Conservation (phyloP, 35 echinoderm and acorn worm species). For the Diadema setosum region DNA sequence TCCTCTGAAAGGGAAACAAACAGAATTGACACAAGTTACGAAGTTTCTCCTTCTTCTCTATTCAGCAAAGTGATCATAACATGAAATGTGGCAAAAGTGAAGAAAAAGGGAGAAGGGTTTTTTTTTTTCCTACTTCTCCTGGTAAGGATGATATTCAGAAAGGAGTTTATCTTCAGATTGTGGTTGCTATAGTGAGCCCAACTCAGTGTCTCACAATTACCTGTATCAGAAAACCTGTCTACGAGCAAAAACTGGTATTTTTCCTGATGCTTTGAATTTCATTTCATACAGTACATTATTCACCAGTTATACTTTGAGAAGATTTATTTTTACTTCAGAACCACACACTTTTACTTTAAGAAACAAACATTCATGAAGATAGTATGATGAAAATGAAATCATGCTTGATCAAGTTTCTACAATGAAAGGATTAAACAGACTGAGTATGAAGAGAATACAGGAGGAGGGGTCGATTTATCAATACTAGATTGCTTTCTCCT, state of each 20-base stretch:
- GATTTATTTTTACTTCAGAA: too few species aligned
- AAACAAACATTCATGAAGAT: neutral
- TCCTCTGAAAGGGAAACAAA: neutral
- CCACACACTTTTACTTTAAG: too few species aligned
- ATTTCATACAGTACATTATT: too few species aligned
- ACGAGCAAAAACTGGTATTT: too few species aligned
- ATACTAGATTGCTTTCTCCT: neutral
- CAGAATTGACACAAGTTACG: neutral
- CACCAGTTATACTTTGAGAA: too few species aligned
- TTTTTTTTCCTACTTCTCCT: neutral
- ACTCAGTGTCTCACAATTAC: too few species aligned
- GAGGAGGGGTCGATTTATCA: neutral
- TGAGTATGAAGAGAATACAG: neutral
- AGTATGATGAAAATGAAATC: neutral
- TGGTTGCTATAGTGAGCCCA: neutral
- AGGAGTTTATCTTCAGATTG: neutral
- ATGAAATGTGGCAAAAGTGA: neutral
- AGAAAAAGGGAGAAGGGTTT: neutral
- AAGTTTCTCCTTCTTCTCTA: neutral
- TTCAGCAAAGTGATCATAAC: neutral
- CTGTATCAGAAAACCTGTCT: too few species aligned
- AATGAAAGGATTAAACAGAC: neutral
- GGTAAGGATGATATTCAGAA: neutral
- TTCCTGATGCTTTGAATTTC: too few species aligned
- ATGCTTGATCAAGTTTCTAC: neutral